Evolutionary conservation across 23 tunicate genomes (phyloP), one percentile per base, ranked within the genome.

Genomic region (Phallusia fumigata): DNA sequence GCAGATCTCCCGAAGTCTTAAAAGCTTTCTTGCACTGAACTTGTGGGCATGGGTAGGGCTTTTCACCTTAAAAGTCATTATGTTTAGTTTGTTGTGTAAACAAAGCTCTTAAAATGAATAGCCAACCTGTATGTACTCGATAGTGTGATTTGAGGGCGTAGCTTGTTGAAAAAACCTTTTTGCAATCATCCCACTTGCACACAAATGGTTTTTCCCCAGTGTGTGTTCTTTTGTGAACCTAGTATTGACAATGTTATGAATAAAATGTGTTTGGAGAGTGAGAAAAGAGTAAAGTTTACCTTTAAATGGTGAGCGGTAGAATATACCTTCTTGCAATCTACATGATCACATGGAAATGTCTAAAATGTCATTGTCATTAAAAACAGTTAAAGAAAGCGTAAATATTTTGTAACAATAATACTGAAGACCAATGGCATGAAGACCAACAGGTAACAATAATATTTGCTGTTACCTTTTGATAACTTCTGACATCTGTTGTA

Each of bases 21-120:
- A 92, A 92, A 40, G 97, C 97, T 76, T 92, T 92, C n/a, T 64
- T 51, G 79, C 97, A 92, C 22, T 33, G 12, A 30, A 65, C 49
- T 0, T 83, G 79, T 8, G 88, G 87, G 52, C 97, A 92, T 36
- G 74, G 65, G 74, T 80, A 92, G 0, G 97, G 97, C 47, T 92
- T 92, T 69, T 92, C 96, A 35, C 96, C 96, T 91, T 44, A 65
- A n/a, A n/a, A n/a, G n/a, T n/a, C n/a, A n/a, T n/a, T n/a, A n/a
- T n/a, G n/a, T n/a, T 58, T 58, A 3, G 69, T 58, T 24, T 8
- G 28, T 58, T 1, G 15, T 22, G 26, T 58, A 1, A 24, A 58
- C n/a, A n/a, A n/a, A n/a, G n/a, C n/a, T n/a, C n/a, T n/a, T n/a
- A n/a, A n/a, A n/a, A n/a, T n/a, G n/a, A n/a, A n/a, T n/a, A 21